Conservation (phyloP, 2,113 vertebrate species). For the Theristicus caerulescens region DNA sequence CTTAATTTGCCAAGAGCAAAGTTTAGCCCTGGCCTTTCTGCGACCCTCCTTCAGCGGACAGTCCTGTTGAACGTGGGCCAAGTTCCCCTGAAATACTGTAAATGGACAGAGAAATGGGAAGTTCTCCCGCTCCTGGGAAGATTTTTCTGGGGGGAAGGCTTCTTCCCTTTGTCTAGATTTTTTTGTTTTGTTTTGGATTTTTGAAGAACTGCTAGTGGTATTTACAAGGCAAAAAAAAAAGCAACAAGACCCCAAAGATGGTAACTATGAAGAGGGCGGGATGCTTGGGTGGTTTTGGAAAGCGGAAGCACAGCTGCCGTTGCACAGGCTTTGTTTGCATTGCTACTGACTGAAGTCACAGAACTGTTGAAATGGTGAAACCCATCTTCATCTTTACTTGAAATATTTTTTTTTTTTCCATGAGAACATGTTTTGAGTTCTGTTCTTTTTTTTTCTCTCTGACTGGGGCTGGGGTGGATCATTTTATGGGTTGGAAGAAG, state of each 20-base stretch:
- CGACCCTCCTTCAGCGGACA: neutral
- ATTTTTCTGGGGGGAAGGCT: neutral
- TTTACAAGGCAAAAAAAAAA: neutral
- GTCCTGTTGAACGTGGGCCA: neutral
- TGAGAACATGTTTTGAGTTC: neutral
- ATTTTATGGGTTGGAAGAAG: neutral
- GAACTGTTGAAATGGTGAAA: neutral
- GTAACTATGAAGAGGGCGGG: neutral
- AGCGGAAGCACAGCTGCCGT: constrained; percentile 28
- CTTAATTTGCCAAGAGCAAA: constrained; percentile 67
- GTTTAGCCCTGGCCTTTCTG: constrained; percentile 54
- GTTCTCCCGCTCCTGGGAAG: neutral
- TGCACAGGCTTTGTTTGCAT: constrained; percentile 38
- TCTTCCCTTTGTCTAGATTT: neutral
- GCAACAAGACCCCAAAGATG: neutral
- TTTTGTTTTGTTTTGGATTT: neutral
- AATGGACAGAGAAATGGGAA: constrained; percentile 6
- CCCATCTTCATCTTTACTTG: constrained; percentile 58
- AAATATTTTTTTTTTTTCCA: neutral
- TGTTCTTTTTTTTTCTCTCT: neutral
- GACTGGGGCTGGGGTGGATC: neutral
- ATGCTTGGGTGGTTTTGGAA: neutral
- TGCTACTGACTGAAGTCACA: constrained; percentile 4
- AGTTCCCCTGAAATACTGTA: neutral
- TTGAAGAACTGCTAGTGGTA: neutral